Percentiles rank a stretch among this genome's conserved stretches.
phyloP scores from a whole-genome alignment of 1,140 invertebrate genomes.

The Bombus sibiricus region DNA sequence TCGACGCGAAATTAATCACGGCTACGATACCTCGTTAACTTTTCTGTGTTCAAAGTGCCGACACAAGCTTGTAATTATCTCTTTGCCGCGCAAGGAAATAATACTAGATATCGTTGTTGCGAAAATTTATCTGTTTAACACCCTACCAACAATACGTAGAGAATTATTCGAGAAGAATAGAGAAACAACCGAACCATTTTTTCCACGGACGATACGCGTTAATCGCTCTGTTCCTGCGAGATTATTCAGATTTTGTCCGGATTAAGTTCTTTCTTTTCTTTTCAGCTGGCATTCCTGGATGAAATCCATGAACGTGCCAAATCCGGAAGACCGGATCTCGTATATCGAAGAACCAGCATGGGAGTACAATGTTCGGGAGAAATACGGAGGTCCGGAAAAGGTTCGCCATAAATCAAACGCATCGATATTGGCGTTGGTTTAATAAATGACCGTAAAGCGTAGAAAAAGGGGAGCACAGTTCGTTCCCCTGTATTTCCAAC shows the following conservation, averaged over 20 bases:
- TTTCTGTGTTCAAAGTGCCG: background rate
- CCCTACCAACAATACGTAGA: background rate
- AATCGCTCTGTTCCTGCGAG: background rate
- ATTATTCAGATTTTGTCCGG: constrained; percentile 6
- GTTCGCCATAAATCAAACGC: constrained; percentile 36
- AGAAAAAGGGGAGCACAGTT: background rate
- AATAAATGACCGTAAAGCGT: constrained; percentile 22
- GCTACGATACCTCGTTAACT: constrained; percentile 16
- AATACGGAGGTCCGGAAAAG: background rate
- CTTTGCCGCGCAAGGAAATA: background rate
- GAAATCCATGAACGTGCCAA: background rate
- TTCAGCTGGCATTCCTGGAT: background rate
- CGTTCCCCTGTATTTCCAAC: background rate
- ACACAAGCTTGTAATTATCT: background rate
- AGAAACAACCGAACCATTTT: background rate
- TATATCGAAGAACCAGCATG: background rate
- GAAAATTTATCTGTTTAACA: background rate
- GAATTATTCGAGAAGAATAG: background rate
- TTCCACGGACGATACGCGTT: background rate
- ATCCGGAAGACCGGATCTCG: background rate
- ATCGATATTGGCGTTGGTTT: constrained; percentile 37
- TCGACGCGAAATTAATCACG: constrained; percentile 22
- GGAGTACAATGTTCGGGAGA: background rate
- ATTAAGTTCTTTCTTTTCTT: background rate
- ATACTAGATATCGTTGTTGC: background rate